Percentiles rank a stretch among this genome's conserved stretches.
Evolutionary conservation across 2,797 vertebrate species (phyloP).

Genomic region (Paramormyrops hopkinsi): DNA sequence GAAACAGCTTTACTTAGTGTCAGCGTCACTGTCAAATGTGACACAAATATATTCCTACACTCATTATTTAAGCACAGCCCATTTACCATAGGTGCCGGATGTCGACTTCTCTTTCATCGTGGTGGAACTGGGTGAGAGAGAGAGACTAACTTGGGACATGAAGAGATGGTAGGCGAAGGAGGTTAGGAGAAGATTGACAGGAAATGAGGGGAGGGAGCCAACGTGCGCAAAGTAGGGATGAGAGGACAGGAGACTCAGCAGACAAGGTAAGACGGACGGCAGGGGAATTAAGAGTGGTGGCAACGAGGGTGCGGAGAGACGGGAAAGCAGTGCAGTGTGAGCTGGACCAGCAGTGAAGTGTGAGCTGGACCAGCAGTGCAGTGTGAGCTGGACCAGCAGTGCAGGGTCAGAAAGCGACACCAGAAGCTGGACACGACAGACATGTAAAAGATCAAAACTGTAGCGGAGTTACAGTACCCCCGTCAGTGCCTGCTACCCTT

Average conservation of each 20-base stretch:
- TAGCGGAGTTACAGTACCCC: not conserved
- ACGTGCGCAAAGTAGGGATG: not conserved
- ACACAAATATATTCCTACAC: conserved; percentile 9
- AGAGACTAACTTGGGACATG: not conserved
- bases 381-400: not conserved
- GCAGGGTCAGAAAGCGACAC: not conserved
- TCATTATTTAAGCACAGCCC: conserved; percentile 10
- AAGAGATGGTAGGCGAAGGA: not conserved
- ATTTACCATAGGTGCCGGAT: not conserved
- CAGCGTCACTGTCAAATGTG: conserved; percentile 11
- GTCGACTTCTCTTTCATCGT: not conserved
- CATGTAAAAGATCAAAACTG: not conserved
- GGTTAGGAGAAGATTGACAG: not conserved
- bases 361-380: not conserved
- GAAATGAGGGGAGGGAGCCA: not conserved
- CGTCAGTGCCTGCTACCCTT: not conserved
- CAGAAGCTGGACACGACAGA: not conserved
- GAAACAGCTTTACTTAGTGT: not conserved
- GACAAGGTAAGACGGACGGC: conserved; percentile 16
- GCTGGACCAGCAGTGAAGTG: not conserved
- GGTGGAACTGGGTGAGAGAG: not conserved
- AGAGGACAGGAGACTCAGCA: not conserved
- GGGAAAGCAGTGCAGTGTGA: not conserved
- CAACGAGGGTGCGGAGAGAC: not conserved
- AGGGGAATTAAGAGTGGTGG: not conserved